phyloP scores from a whole-genome alignment of 2,888 invertebrate genomes.

The Lamellibrachia columna region DNA sequence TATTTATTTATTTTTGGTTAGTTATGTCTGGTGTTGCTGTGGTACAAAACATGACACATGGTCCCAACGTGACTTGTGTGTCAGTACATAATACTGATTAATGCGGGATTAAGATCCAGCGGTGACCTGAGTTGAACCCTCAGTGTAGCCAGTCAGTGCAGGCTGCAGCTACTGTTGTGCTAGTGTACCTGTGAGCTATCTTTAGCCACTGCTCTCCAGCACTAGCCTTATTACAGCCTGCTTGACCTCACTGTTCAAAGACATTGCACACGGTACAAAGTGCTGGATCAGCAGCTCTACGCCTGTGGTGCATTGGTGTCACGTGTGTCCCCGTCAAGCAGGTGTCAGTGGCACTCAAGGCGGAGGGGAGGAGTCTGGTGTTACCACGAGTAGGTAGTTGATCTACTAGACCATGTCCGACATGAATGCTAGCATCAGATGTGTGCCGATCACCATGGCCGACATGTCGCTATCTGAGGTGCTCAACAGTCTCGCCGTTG shows the following conservation, averaged over 20 bases:
- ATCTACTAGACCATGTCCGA: neutral
- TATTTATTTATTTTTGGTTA: neutral
- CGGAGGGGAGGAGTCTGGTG: neutral
- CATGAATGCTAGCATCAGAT: neutral
- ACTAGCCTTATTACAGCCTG: constrained; percentile 11
- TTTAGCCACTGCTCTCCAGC: neutral
- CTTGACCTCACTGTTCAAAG: neutral
- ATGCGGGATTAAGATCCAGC: neutral
- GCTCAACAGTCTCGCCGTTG: neutral
- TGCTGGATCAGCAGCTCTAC: neutral
- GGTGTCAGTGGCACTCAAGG: neutral
- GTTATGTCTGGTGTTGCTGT: neutral
- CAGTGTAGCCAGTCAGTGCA: too few relatives aligned
- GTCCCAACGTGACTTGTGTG: neutral
- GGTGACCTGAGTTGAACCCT: neutral
- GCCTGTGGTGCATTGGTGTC: neutral
- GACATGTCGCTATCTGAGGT: constrained; percentile 24
- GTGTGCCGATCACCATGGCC: neutral
- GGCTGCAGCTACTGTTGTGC: neutral
- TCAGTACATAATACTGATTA: neutral
- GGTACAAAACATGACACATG: neutral
- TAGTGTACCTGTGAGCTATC: neutral
- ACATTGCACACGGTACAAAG: neutral
- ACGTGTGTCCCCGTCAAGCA: neutral
- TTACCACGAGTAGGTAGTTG: neutral